Percentiles rank a stretch among this genome's conserved stretches.
Evolutionary conservation across 2,113 vertebrate genomes (phyloP).

Genomic region (Nymphicus hollandicus): DNA sequence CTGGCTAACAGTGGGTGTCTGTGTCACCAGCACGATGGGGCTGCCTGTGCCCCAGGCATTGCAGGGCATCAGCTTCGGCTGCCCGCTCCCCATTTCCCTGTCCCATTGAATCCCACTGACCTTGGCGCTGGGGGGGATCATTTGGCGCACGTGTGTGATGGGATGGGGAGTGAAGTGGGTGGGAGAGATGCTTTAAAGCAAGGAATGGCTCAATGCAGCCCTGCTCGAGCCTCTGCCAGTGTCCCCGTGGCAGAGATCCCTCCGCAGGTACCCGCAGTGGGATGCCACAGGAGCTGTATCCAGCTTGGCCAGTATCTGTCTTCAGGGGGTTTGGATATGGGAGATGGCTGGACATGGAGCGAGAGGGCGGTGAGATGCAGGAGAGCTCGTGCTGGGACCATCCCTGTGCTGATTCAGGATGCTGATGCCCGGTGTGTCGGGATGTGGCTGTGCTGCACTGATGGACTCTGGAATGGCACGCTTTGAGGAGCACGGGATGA

Average conservation of each 20-base stretch:
- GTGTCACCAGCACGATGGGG: neutral
- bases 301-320: neutral
- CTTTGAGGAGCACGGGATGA: neutral
- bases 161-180: rapidly evolving
- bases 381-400: rapidly evolving
- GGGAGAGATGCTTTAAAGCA: rapidly evolving
- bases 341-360: neutral
- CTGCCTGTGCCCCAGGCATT: neutral
- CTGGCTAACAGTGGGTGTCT: rapidly evolving
- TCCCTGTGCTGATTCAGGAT: rapidly evolving
- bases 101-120: neutral
- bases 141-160: rapidly evolving
- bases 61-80: neutral
- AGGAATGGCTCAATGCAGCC: neutral
- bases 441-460: rapidly evolving
- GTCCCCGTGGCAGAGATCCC: rapidly evolving
- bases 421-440: rapidly evolving
- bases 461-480: rapidly evolving
- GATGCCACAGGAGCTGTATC: neutral
- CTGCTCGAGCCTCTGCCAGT: rapidly evolving
- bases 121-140: neutral
- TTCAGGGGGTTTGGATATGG: rapidly evolving
- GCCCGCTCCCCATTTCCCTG: neutral
- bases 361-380: neutral
- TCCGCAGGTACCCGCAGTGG: rapidly evolving